Conservation (phyloP, 35 echinoderm and acorn worm species). For the Heliocidaris tuberculata region DNA sequence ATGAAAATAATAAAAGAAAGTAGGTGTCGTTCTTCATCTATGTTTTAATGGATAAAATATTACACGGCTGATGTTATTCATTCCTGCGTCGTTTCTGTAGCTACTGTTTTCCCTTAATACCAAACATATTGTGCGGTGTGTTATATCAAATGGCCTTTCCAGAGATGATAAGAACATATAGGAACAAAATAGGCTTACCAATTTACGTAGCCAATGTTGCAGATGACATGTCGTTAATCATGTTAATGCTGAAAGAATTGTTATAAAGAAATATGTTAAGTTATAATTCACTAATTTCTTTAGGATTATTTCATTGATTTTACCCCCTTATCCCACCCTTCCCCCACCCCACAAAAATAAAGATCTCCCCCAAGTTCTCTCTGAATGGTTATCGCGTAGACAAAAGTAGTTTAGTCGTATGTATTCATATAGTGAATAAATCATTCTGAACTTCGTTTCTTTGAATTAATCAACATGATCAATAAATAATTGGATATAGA, state of each 20-base stretch:
- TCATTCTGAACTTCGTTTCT: background rate
- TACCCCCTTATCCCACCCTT: background rate
- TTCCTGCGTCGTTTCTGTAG: background rate
- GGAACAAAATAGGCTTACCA: no score
- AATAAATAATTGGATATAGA: background rate
- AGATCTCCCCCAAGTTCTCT: background rate
- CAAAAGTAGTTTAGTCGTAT: background rate
- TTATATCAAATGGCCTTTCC: no score
- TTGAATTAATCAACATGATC: background rate
- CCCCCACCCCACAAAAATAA: background rate
- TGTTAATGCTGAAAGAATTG: no score
- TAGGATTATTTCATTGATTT: background rate
- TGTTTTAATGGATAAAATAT: background rate
- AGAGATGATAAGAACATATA: no score
- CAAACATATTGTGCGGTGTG: no score
- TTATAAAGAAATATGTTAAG: no score
- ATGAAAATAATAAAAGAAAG: background rate
- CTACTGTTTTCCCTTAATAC: background rate
- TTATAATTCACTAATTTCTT: background rate
- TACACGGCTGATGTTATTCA: background rate
- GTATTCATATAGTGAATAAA: background rate
- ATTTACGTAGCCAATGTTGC: background rate
- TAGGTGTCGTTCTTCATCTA: background rate
- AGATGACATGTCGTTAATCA: background rate
- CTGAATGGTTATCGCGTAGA: background rate